Conservation (phyloP, 1,140 invertebrate genomes). For the Halotydeus destructor region DNA sequence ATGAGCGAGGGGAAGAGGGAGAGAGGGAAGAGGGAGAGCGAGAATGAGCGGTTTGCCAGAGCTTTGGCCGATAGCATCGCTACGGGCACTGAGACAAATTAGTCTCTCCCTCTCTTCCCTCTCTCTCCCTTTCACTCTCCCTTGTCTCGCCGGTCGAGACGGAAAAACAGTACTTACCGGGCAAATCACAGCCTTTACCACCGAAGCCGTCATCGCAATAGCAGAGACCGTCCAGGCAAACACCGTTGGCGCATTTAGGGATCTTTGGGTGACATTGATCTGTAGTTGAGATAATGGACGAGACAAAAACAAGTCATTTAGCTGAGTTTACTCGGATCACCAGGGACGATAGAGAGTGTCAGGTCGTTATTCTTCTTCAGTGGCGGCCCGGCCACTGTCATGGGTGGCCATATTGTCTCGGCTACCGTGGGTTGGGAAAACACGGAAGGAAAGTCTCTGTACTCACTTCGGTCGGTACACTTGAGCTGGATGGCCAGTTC, state of each 20-base stretch:
- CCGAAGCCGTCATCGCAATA: conserved; percentile 87
- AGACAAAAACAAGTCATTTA: conserved; percentile 15
- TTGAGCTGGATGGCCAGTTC: conserved; percentile 68
- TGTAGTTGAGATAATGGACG: too few species aligned
- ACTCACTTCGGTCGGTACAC: conserved; percentile 51
- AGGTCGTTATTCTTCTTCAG: too few species aligned
- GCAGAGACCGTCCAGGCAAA: conserved; percentile 74
- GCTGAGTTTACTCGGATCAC: neutral
- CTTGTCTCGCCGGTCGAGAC: too few species aligned
- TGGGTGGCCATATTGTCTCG: neutral
- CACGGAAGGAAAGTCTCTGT: neutral
- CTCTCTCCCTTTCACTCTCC: too few species aligned
- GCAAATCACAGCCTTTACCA: conserved; percentile 77
- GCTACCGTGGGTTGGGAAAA: neutral
- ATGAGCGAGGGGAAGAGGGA: neutral
- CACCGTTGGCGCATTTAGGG: conserved; percentile 68
- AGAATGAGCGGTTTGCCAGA: neutral
- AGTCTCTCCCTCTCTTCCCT: too few species aligned
- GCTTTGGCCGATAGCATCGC: too few species aligned
- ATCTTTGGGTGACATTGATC: conserved; percentile 48
- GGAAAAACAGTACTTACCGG: conserved; percentile 55
- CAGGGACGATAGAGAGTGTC: neutral
- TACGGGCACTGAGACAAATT: too few species aligned
- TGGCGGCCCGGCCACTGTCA: too few species aligned
- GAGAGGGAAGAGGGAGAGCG: conserved; percentile 2